Base-by-base conservation (phyloP, 2,797 vertebrate species). In the Propithecus perrieri region DNA sequence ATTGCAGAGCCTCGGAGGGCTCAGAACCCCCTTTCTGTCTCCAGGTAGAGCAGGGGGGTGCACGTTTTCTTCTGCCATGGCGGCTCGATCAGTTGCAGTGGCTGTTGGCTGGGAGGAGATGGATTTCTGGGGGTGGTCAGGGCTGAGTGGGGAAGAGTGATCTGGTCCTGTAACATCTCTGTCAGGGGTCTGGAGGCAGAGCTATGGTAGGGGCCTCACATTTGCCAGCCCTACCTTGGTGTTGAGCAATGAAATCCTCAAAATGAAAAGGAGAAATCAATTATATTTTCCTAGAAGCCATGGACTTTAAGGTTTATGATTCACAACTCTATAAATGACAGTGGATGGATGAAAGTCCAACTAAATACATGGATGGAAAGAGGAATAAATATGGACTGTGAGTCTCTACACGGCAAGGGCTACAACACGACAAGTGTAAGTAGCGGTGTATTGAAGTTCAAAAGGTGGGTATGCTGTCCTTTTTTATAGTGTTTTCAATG, bases 211-310 rank as follows among this genome's bases (percentile, higher is more conserved):
- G 81, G 72, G 5, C 74, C 33, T 89, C n/a, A 26, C 20, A 28
- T 79, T 79, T 92, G 46, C 63, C 53, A 84, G 48, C 17, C 15
- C 67, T 61, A 5, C 46, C 74, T 75, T 92, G 55, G n/a, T 55
- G n/a, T n/a, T 59, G 30, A 94, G 50, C 61, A 53, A 30, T 81
- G 43, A 79, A 76, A 72, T 85, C 50, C 50, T 85, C 30, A 46
- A 72, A 55, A 57, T 84, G 80, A 85, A 86, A 81, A 81, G 89
- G 74, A 90, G 75, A 75, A 18, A 35, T 79, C n/a, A 12, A 4
- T 74, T 76, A 0, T 41, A 7, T 90, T 59, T 76, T 53, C 57
- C 35, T 71, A 55, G 59, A 88, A 91, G 83, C 53, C 17, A 3
- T 46, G 63, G 69, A 41, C 30, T 65, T 69, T 35, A 74, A 57